Evolutionary conservation across 2,113 vertebrate species (phyloP), one percentile per base, ranked within the genome.

Genomic region (Hipposideros armiger): DNA sequence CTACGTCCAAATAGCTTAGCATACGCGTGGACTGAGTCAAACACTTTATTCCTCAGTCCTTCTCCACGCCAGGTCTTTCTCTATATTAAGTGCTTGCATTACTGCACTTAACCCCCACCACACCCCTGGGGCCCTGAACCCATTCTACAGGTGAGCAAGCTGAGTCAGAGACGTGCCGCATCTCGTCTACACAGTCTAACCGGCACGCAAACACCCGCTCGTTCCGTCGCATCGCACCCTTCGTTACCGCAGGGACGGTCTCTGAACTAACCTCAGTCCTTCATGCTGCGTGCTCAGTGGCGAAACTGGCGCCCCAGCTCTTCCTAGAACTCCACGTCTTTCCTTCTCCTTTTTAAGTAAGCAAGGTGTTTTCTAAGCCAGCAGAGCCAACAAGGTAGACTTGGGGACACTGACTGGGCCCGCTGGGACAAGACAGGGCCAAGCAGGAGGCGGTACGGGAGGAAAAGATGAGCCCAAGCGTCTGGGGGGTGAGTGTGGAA

Each of bases 91-190:
- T n/a, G 19, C n/a, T 45, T 58, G 1, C 7, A 24, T 28, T 36
- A 7, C 30, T 32, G 11, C 13, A 45, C 58, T 60, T 56, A 62
- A 22, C 64, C n/a, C 32, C 60, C 22, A 15, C 20, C n/a, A 76
- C 22, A 50, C 36, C 19, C 58, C 26, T 36, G 28, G 47, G 58
- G 24, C 52, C 69, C 67, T 62, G 36, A 91, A 40, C 56, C n/a
- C 69, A 42, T 83, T 90, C 96, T 36, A 74, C n/a, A 16, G 81
- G 73, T 45, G 52, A 64, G 24, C 69, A 92, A 87, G 84, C 69
- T 42, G 36, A 45, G 36, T 30, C 91, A 24, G 45, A 90, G 36
- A 85, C 26, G 13, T 8, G 9, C 19, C 30, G 24, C 30, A 22
- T 76, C 62, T 67, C 26, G 30, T n/a, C 28, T 42, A 3, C 30